A percentile compares a stretch with the other conserved stretches of the same genome.
Evolutionary conservation across 2,113 vertebrate genomes (phyloP).

Genomic region (Thermophis baileyi): DNA sequence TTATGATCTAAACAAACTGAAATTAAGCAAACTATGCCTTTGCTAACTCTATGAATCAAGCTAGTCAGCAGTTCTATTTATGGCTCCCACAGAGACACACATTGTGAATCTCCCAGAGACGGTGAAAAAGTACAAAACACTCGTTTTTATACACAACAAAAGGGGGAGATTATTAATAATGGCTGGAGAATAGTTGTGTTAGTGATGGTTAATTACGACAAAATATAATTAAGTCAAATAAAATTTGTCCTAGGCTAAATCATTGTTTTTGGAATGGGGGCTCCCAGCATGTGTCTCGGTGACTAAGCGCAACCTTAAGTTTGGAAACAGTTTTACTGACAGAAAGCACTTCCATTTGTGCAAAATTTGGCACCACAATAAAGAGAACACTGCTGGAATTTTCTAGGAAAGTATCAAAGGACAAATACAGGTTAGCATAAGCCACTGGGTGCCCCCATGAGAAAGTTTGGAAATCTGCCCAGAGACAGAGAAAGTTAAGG

Average conservation of each 20-base stretch:
- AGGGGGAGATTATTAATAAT: background rate
- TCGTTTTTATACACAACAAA: background rate
- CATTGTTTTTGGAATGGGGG: background rate
- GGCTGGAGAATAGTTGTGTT: background rate
- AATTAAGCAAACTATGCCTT: background rate
- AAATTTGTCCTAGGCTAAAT: background rate
- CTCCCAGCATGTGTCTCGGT: background rate
- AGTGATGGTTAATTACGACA: background rate
- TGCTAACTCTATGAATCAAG: background rate
- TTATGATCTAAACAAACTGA: background rate
- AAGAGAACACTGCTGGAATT: background rate
- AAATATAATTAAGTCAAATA: background rate
- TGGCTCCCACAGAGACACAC: background rate
- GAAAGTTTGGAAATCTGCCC: background rate
- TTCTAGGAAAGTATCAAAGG: background rate
- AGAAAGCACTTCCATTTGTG: background rate
- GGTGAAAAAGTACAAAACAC: background rate
- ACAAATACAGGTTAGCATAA: background rate
- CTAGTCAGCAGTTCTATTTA: background rate
- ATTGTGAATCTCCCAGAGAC: background rate
- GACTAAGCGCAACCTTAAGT: background rate
- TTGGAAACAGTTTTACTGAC: background rate
- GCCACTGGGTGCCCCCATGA: background rate
- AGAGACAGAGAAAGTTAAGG: background rate
- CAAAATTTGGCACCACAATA: background rate